phyloP scores from a whole-genome alignment of 2,888 invertebrate species.

The Cryptocephalus moraei region DNA sequence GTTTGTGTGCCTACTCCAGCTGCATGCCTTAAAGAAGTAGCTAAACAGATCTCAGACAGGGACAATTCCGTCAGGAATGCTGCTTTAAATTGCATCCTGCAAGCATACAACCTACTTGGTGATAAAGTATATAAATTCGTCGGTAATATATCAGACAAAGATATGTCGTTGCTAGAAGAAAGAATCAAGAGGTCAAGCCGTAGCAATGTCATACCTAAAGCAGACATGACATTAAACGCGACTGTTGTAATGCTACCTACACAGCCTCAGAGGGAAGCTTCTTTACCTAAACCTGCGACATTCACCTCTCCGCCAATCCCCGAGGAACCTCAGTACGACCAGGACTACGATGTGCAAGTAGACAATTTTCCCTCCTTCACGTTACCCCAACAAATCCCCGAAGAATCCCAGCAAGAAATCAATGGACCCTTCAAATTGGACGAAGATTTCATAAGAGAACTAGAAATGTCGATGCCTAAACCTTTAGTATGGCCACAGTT shows the following conservation, averaged over 20 bases:
- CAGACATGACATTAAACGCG: constrained; percentile 11
- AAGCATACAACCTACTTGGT: constrained; percentile 82
- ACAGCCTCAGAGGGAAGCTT: constrained; percentile 14
- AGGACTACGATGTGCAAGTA: constrained; percentile 29
- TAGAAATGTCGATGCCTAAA: constrained; percentile 41
- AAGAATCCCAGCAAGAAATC: constrained; percentile 38
- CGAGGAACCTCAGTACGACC: constrained; percentile 26
- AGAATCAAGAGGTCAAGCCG: constrained; percentile 86
- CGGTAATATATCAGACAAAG: constrained; percentile 90
- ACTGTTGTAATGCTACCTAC: constrained; percentile 9
- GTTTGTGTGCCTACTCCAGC: constrained; percentile 75
- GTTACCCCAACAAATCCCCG: constrained; percentile 36
- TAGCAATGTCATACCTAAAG: constrained; percentile 38
- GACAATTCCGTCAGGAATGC: constrained; percentile 95
- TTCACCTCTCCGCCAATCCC: neutral
- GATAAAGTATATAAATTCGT: constrained; percentile 87
- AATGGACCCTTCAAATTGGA: constrained; percentile 73
- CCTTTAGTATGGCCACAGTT: constrained; percentile 12
- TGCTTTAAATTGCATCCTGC: constrained; percentile 87
- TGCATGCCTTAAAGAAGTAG: constrained; percentile 79
- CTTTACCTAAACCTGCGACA: constrained; percentile 8
- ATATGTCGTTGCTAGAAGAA: constrained; percentile 87
- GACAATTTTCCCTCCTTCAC: constrained; percentile 15
- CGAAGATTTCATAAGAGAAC: constrained; percentile 55
- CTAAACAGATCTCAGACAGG: constrained; percentile 89